These are phyloP conservation scores for Plusia festucae DNA, from an alignment of 2,888 invertebrate genomes.

Conservation along the genomic window DNA sequence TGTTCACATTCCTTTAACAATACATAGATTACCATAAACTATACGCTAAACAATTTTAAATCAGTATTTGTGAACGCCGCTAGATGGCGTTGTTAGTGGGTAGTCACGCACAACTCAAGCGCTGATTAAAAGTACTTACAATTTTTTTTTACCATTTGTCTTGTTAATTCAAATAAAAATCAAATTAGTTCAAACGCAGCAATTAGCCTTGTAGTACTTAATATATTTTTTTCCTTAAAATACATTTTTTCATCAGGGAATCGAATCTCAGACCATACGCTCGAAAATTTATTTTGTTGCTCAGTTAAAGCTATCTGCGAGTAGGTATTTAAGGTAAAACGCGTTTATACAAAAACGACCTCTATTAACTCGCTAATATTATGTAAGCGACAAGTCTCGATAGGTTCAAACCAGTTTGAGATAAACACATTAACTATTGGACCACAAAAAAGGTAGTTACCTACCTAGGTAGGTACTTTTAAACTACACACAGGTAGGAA, in stretches of 20 bases:
- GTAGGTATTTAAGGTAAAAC: neutral
- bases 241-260: too few relatives aligned
- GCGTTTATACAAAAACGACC: neutral
- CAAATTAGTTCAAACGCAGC: too few relatives aligned
- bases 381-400: neutral
- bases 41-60: constrained; percentile 11
- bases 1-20: constrained; percentile 24
- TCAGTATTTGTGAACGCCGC: constrained; percentile 1
- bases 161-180: too few relatives aligned
- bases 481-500: too few relatives aligned
- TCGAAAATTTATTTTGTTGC: neutral
- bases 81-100: neutral
- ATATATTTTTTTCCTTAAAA: too few relatives aligned
- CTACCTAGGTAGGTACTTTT: neutral
- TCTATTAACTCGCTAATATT: neutral
- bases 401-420: neutral
- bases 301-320: too few relatives aligned
- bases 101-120: neutral
- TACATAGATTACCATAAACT: constrained; percentile 28
- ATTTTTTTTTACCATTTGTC: too few relatives aligned
- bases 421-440: neutral
- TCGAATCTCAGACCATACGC: too few relatives aligned
- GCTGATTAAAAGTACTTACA: too few relatives aligned
- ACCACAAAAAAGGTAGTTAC: neutral
- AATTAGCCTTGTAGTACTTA: too few relatives aligned